A percentile compares a stretch with the other conserved stretches of the same genome.
Conservation (phyloP, 1,140 invertebrate species). For the Drosophila erecta region DNA sequence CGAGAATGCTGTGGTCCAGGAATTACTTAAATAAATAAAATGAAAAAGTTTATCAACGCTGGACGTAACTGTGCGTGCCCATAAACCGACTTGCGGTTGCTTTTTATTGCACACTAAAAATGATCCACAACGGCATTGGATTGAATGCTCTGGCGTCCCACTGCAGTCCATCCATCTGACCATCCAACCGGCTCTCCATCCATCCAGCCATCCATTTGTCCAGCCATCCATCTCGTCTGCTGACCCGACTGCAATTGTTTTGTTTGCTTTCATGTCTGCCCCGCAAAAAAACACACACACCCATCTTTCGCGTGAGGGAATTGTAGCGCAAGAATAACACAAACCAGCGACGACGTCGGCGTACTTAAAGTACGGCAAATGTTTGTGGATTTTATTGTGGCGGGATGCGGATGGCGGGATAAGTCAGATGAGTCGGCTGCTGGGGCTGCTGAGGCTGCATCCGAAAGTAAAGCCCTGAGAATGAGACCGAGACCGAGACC, state of each 20-base stretch:
- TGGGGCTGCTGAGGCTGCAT: slow-evolving; percentile 1
- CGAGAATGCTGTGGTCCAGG: too few species aligned
- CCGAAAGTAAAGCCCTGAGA: slow-evolving; percentile 1
- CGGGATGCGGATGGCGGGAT: slow-evolving; percentile 8
- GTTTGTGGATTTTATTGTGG: slow-evolving; percentile 75
- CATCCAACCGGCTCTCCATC: slow-evolving; percentile 5
- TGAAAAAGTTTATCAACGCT: neutral
- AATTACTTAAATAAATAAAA: neutral
- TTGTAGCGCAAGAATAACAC: slow-evolving; percentile 69
- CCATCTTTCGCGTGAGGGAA: slow-evolving; percentile 35
- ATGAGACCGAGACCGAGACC: slow-evolving; percentile 16
- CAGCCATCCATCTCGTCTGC: slow-evolving; percentile 26
- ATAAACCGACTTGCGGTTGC: slow-evolving; percentile 31
- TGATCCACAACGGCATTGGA: slow-evolving; percentile 52
- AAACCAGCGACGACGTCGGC: slow-evolving; percentile 37
- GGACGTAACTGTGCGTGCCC: slow-evolving; percentile 8
- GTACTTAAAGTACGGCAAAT: slow-evolving; percentile 46
- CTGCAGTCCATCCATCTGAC: slow-evolving; percentile 16
- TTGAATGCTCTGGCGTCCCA: slow-evolving; percentile 46
- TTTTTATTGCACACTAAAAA: slow-evolving; percentile 77
- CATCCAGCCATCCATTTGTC: slow-evolving; percentile 14
- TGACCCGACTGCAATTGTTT: slow-evolving; percentile 68
- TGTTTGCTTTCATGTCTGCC: slow-evolving; percentile 73
- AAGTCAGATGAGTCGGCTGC: neutral
- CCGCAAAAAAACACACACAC: slow-evolving; percentile 47